Conservation (phyloP, 2,888 invertebrate species). For the Ectemnius continuus region DNA sequence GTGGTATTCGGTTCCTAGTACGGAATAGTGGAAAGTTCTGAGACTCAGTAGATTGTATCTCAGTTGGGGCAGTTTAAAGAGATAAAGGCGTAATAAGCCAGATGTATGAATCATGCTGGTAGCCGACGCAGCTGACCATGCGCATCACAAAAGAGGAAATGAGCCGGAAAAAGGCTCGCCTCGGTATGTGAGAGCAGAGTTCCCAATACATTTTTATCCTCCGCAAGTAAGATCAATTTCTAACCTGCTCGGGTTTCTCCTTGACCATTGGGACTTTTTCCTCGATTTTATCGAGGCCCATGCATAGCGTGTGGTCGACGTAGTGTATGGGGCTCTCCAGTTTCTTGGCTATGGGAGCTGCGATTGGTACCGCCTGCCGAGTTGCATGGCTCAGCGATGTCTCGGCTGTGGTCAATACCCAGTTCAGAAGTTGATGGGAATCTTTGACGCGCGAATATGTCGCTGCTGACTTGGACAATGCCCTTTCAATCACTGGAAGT, state of each 20-base stretch:
- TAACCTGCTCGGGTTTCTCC: slow-evolving; percentile 80
- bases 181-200: not conserved
- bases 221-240: slow-evolving; percentile 25
- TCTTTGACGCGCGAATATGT: slow-evolving; percentile 71
- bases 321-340: slow-evolving; percentile 80
- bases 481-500: slow-evolving; percentile 70
- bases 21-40: no score
- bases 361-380: slow-evolving; percentile 79
- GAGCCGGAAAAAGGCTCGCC: not conserved
- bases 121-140: no score
- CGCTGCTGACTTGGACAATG: slow-evolving; percentile 65
- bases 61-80: no score
- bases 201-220: not conserved
- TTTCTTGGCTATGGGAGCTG: slow-evolving; percentile 81
- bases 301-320: slow-evolving; percentile 84
- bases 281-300: slow-evolving; percentile 83
- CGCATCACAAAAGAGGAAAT: no score
- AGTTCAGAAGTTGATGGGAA: slow-evolving; percentile 78
- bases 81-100: no score
- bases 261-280: slow-evolving; percentile 84
- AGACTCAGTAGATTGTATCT: no score
- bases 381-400: slow-evolving; percentile 79
- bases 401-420: slow-evolving; percentile 83
- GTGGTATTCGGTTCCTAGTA: no score
- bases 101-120: no score